Evolutionary conservation across 2,113 vertebrate genomes (phyloP).

Genomic region (Saccopteryx bilineata): DNA sequence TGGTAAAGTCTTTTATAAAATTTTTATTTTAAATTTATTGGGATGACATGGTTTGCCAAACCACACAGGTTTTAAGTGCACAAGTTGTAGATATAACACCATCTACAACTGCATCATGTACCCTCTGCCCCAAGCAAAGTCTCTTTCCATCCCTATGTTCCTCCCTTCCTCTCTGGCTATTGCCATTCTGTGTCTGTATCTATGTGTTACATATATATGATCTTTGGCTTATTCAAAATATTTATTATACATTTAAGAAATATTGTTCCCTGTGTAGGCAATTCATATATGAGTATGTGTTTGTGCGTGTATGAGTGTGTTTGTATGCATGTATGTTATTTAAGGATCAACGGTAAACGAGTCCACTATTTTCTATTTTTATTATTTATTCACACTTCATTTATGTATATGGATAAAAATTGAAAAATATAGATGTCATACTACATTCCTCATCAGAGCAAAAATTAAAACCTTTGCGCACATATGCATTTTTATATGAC

Average conservation of each 20-base stretch:
- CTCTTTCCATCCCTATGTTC: too few relatives aligned
- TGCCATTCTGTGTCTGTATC: too few relatives aligned
- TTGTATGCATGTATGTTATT: neutral
- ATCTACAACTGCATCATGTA: too few relatives aligned
- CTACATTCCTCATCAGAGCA: conserved; percentile 25
- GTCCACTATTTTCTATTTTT: neutral
- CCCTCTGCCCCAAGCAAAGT: too few relatives aligned
- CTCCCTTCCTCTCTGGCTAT: too few relatives aligned
- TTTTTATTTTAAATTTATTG: too few relatives aligned
- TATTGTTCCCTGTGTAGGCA: neutral
- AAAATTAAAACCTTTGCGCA: neutral
- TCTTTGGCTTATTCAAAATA: neutral
- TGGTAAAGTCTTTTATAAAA: too few relatives aligned
- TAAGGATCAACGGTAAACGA: neutral
- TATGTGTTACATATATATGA: too few relatives aligned
- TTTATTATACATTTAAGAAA: neutral
- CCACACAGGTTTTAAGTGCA: too few relatives aligned
- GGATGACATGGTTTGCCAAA: too few relatives aligned
- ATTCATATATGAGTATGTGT: neutral
- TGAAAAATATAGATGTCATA: neutral
- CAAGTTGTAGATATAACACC: too few relatives aligned
- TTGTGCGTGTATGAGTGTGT: neutral
- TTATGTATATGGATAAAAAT: neutral
- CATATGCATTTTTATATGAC: conserved; percentile 58
- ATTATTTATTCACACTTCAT: neutral